Conservation (phyloP, 2,888 invertebrate species). For the Phortica okadai region DNA sequence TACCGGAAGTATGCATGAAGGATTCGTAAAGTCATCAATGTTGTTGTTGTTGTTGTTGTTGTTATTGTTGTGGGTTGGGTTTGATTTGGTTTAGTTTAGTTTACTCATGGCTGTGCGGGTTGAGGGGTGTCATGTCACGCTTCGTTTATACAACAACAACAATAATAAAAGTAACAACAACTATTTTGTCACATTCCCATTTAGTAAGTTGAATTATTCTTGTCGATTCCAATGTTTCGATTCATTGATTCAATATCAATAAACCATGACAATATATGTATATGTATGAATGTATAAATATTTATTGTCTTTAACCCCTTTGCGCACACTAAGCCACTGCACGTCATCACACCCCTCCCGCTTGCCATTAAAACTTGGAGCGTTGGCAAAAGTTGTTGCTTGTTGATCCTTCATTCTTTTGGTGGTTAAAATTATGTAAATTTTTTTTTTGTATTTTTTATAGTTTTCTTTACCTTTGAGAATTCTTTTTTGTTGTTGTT, state of each 20-base stretch:
- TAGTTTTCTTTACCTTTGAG: neutral
- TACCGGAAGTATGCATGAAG: constrained; percentile 35
- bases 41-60: neutral
- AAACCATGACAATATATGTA: neutral
- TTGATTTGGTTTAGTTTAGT: too few relatives aligned
- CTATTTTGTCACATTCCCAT: too few relatives aligned
- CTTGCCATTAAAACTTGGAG: too few relatives aligned
- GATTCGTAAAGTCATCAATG: constrained; percentile 3
- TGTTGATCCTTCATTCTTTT: neutral
- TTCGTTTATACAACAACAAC: constrained; percentile 5
- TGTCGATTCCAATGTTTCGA: neutral
- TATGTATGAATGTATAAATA: neutral
- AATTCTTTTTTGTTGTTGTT: neutral
- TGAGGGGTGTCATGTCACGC: neutral
- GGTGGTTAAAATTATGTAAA: constrained; percentile 21
- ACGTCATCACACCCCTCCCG: neutral
- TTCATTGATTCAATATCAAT: constrained; percentile 6
- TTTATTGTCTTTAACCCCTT: too few relatives aligned
- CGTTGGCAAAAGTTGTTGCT: neutral
- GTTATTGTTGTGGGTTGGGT: too few relatives aligned
- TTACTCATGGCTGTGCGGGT: too few relatives aligned
- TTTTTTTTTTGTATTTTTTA: neutral
- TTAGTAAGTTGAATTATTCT: too few relatives aligned
- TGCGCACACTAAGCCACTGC: too few relatives aligned
- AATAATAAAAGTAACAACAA: too few relatives aligned